phyloP scores from a whole-genome alignment of 2,888 invertebrate genomes.

The Luperina testacea region DNA sequence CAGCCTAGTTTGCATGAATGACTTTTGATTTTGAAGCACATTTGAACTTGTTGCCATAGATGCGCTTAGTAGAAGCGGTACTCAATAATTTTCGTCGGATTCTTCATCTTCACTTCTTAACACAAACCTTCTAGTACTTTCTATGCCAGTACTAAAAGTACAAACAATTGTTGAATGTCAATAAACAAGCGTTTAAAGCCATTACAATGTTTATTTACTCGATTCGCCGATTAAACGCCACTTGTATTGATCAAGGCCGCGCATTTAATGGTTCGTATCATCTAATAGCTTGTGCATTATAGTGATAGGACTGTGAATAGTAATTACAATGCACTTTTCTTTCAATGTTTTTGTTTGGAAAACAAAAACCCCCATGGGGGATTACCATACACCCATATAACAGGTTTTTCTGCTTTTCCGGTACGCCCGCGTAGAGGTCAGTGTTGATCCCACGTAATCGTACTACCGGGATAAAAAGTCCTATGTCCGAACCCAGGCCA shows the following conservation, averaged over 20 bases:
- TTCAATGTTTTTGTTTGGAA: neutral
- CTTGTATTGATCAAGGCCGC: conserved; percentile 27
- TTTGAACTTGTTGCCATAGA: too few species aligned
- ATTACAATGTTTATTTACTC: conserved; percentile 48
- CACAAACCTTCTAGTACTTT: conserved; percentile 16
- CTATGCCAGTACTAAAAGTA: neutral
- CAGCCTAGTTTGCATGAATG: neutral
- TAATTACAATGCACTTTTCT: conserved; percentile 3
- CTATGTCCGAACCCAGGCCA: too few species aligned
- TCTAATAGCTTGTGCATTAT: neutral
- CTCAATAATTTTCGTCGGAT: neutral
- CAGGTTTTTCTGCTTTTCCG: neutral
- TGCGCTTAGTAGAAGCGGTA: too few species aligned
- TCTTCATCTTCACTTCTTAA: neutral
- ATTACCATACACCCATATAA: neutral
- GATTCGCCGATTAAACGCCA: conserved; percentile 19
- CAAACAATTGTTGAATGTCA: conserved; percentile 22
- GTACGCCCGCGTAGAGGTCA: neutral
- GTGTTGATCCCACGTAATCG: neutral
- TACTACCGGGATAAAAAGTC: neutral
- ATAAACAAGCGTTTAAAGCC: conserved; percentile 37
- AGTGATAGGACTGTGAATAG: neutral
- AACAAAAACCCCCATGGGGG: neutral
- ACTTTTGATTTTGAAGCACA: neutral
- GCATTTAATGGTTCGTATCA: conserved; percentile 12